Evolutionary conservation across 30 jellyfish, hydroid and myxozoan genomes (phyloP).

Genomic region (Sanderia malayensis): DNA sequence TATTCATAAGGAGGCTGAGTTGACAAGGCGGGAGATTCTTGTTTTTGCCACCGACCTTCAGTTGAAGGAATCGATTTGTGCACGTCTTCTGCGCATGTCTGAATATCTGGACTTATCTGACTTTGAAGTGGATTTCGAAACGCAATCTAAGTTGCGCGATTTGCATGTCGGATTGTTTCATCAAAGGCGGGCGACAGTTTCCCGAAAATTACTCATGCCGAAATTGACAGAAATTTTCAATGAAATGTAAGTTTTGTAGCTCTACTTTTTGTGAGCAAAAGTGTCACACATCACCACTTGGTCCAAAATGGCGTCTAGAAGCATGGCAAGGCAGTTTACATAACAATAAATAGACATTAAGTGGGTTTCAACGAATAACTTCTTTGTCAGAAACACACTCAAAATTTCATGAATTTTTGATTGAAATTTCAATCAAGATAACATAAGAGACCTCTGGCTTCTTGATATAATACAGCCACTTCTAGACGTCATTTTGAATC

Average conservation of each 20-base stretch:
- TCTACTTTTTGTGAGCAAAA: too few relatives aligned
- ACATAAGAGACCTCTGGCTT: too few relatives aligned
- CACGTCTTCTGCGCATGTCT: conserved; percentile 3
- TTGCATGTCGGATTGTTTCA: neutral
- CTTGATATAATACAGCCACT: too few relatives aligned
- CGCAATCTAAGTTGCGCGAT: neutral
- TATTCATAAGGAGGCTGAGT: conserved; percentile 29
- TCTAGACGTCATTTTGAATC: too few relatives aligned
- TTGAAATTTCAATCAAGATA: too few relatives aligned
- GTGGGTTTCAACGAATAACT: neutral
- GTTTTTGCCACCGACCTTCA: conserved; percentile 13
- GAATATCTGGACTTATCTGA: conserved; percentile 17
- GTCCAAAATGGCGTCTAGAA: too few relatives aligned
- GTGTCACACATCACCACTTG: too few relatives aligned
- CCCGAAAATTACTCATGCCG: conserved; percentile 81
- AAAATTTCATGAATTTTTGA: too few relatives aligned
- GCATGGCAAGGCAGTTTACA: too few relatives aligned
- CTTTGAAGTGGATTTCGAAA: neutral
- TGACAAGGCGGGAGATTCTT: conserved; percentile 52
- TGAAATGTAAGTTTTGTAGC: conserved; percentile 30
- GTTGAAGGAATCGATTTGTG: neutral
- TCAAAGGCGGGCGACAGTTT: conserved; percentile 37
- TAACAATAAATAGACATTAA: neutral
- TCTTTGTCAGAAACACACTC: neutral
- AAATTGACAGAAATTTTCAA: conserved; percentile 25